Percentiles rank a stretch among this genome's conserved stretches.
phyloP scores from a whole-genome alignment of 2,113 vertebrate species.

The Leucopsar rothschildi region DNA sequence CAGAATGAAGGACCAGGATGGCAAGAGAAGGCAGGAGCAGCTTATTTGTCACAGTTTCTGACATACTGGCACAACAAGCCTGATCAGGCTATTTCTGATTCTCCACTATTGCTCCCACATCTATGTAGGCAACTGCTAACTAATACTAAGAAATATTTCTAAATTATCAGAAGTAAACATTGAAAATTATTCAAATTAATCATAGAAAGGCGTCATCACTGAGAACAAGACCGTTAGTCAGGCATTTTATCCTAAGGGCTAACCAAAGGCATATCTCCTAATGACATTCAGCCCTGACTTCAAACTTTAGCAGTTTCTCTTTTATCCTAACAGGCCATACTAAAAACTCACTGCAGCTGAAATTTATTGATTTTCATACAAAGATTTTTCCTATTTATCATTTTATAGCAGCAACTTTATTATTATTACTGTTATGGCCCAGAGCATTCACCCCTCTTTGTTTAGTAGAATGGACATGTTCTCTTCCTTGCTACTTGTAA shows the following conservation, averaged over 20 bases:
- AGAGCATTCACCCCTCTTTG: neutral
- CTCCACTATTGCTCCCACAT: neutral
- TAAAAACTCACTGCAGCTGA: neutral
- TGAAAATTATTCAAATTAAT: neutral
- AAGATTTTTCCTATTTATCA: neutral
- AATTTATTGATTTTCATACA: neutral
- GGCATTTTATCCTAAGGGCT: neutral
- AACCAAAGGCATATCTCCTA: neutral
- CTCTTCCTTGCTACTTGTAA: neutral
- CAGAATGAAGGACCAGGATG: neutral
- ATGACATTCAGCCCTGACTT: neutral
- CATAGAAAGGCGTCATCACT: neutral
- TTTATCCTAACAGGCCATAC: neutral
- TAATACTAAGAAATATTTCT: neutral
- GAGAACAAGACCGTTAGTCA: neutral
- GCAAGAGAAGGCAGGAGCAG: neutral
- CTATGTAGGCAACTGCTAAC: neutral
- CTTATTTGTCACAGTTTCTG: neutral
- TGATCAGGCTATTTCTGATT: neutral
- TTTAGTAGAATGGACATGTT: neutral
- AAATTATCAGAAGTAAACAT: neutral
- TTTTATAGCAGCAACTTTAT: neutral
- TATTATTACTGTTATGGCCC: neutral
- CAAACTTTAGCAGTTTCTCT: neutral
- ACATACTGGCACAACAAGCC: neutral